Evolutionary conservation across 2,888 invertebrate species (phyloP).

Genomic region (Phytoseiulus persimilis): DNA sequence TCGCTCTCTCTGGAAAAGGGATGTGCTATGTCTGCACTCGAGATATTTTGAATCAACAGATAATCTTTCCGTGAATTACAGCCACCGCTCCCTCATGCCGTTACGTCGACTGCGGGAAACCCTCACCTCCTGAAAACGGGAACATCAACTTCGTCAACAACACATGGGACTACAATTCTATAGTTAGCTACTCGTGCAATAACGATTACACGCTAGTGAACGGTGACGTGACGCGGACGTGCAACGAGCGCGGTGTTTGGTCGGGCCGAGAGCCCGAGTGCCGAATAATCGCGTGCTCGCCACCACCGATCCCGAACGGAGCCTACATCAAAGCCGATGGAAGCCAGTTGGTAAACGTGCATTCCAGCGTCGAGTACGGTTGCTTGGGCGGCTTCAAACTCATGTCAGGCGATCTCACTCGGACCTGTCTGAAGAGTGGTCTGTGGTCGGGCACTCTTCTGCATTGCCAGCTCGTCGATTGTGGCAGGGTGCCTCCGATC

Average conservation of each 20-base stretch:
- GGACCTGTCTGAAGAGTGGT: slow-evolving; percentile 66
- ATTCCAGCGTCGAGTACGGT: slow-evolving; percentile 75
- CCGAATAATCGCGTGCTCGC: slow-evolving; percentile 40
- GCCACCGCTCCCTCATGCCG: slow-evolving; percentile 38
- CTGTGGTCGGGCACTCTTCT: slow-evolving; percentile 63
- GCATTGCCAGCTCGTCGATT: slow-evolving; percentile 58
- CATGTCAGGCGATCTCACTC: slow-evolving; percentile 60
- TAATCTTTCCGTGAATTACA: background rate
- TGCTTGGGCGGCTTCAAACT: slow-evolving; percentile 76
- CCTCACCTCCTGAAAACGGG: slow-evolving; percentile 71
- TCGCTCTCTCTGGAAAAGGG: no score
- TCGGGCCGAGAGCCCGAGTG: slow-evolving; percentile 45
- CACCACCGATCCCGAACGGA: slow-evolving; percentile 20
- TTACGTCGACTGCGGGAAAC: slow-evolving; percentile 62
- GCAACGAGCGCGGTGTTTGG: slow-evolving; percentile 45
- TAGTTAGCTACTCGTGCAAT: slow-evolving; percentile 50
- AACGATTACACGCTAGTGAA: slow-evolving; percentile 66
- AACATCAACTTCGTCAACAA: slow-evolving; percentile 66
- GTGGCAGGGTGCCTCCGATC: slow-evolving; percentile 70
- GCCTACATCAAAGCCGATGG: slow-evolving; percentile 27
- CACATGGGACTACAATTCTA: slow-evolving; percentile 50
- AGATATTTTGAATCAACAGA: no score
- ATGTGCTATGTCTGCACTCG: no score
- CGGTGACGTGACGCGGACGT: slow-evolving; percentile 46
- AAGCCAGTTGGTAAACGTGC: slow-evolving; percentile 60